Percentiles rank a stretch among this genome's conserved stretches.
These are phyloP conservation scores for Clinocottus analis DNA, from an alignment of 2,113 vertebrate species.

Conservation along the genomic window DNA sequence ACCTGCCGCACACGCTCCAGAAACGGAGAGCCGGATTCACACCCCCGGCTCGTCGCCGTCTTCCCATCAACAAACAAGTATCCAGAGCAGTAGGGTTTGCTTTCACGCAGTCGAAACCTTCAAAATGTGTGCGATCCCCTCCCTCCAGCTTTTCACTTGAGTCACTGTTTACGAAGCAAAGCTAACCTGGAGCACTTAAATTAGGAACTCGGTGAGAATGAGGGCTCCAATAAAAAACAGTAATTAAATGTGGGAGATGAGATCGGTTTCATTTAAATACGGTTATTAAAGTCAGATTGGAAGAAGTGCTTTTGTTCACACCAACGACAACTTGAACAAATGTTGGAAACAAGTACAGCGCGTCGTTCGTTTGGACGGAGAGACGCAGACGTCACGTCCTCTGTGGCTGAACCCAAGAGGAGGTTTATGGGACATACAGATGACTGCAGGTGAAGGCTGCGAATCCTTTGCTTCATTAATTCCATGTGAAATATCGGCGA, in stretches of 20 bases:
- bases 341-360: neutral
- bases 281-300: slow-evolving; percentile 26
- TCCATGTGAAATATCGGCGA: neutral
- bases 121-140: neutral
- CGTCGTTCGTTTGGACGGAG: too few relatives aligned
- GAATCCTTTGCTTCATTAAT: neutral
- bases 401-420: neutral
- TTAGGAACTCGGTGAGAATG: neutral
- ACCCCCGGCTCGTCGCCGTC: neutral
- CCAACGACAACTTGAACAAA: slow-evolving; percentile 5
- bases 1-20: neutral
- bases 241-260: slow-evolving; percentile 16
- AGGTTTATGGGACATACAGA: neutral
- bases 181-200: neutral
- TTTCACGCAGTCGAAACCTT: neutral
- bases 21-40: neutral
- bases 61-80: neutral
- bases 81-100: neutral
- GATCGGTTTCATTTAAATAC: slow-evolving; percentile 26
- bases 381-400: too few relatives aligned
- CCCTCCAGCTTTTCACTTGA: too few relatives aligned
- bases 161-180: slow-evolving; percentile 1
- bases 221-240: neutral
- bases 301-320: neutral
- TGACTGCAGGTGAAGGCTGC: slow-evolving; percentile 1